A percentile compares a stretch with the other conserved stretches of the same genome.
Evolutionary conservation across 2,797 vertebrate species (phyloP).

Genomic region (Varecia variegata): DNA sequence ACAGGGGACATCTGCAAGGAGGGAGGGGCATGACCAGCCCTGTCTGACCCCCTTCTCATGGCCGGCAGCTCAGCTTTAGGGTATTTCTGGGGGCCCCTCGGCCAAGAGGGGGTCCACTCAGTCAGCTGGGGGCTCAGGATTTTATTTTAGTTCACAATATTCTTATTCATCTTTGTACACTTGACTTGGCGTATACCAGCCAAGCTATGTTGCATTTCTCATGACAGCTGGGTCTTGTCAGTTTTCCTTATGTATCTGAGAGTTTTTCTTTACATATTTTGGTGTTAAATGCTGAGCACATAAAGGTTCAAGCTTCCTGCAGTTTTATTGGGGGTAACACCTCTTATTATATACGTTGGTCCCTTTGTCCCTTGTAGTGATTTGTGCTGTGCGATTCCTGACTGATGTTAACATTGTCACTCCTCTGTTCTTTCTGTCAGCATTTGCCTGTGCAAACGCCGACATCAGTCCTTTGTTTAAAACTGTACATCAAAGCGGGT

Average conservation of each 20-base stretch:
- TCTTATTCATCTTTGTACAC: neutral
- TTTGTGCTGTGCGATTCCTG: neutral
- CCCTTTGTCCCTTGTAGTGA: neutral
- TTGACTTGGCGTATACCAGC: accelerated
- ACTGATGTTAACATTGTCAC: accelerated
- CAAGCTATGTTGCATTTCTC: neutral
- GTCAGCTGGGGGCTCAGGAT: neutral
- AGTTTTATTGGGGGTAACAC: neutral
- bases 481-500: accelerated
- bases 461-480: neutral
- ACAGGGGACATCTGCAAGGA: neutral
- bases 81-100: neutral
- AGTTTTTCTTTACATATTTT: neutral
- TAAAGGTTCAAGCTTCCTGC: neutral
- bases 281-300: accelerated
- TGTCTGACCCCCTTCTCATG: neutral
- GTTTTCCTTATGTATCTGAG: accelerated
- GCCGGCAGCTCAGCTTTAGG: too few relatives aligned
- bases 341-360: accelerated
- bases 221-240: accelerated
- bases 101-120: neutral
- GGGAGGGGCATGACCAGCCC: neutral
- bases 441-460: accelerated
- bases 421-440: neutral
- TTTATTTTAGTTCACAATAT: neutral